Percentiles rank a stretch among this genome's conserved stretches.
Evolutionary conservation across 2,888 invertebrate genomes (phyloP).

Genomic region (Drosophila melanosoma): DNA sequence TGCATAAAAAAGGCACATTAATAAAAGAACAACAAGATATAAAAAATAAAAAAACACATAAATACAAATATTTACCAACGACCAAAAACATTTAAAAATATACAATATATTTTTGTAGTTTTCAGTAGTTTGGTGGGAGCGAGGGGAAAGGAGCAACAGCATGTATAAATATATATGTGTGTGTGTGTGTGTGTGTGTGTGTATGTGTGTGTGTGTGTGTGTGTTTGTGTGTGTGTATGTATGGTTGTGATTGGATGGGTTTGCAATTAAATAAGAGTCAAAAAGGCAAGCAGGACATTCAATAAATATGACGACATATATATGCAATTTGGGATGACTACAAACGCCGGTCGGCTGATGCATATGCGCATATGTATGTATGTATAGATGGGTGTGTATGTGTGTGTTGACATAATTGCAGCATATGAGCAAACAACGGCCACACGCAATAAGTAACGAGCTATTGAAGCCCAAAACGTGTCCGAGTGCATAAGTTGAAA

Average conservation of each 20-base stretch:
- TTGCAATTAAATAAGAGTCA: constrained; percentile 50
- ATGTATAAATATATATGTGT: background rate
- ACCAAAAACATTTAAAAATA: constrained; percentile 52
- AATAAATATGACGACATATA: constrained; percentile 38
- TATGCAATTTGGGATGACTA: constrained; percentile 10
- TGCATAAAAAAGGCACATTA: constrained; percentile 11
- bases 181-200: constrained; percentile 5
- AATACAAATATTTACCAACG: constrained; percentile 14
- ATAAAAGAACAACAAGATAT: background rate
- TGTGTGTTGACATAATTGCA: constrained; percentile 59
- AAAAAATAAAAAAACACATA: background rate
- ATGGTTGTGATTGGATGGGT: background rate
- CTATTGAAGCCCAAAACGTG: constrained; percentile 64
- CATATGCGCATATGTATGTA: constrained; percentile 4
- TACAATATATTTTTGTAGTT: constrained; percentile 57
- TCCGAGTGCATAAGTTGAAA: constrained; percentile 54
- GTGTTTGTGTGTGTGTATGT: constrained; percentile 9
- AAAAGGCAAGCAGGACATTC: constrained; percentile 24
- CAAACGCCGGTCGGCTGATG: constrained; percentile 48
- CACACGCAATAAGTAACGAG: constrained; percentile 53
- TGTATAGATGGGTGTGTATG: background rate
- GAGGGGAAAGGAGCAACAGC: background rate
- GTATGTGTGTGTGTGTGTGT: constrained; percentile 1
- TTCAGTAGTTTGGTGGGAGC: constrained; percentile 21
- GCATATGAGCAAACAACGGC: constrained; percentile 58